phyloP scores from a whole-genome alignment of 2,797 vertebrate species.

The Natrix natrix region DNA sequence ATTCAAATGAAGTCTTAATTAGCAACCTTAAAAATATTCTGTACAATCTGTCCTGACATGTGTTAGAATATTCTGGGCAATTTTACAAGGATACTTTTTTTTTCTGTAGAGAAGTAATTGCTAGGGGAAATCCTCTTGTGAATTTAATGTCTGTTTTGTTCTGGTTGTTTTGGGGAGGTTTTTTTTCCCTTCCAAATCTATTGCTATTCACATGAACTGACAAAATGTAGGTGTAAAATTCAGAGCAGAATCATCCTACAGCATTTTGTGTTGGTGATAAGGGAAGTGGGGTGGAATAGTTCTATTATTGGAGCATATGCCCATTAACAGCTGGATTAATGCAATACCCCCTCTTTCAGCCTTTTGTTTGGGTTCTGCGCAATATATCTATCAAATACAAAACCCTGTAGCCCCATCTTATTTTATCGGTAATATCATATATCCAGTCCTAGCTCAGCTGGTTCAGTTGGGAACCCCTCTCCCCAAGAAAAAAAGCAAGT shows the following conservation, averaged over 20 bases:
- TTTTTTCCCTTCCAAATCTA: background rate
- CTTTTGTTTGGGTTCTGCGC: background rate
- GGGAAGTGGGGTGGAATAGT: background rate
- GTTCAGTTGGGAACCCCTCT: background rate
- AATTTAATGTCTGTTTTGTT: background rate
- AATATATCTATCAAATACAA: background rate
- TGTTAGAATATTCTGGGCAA: background rate
- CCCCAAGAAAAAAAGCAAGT: background rate
- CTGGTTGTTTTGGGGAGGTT: background rate
- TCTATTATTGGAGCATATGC: background rate
- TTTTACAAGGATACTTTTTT: background rate
- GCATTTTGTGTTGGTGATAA: too few species aligned
- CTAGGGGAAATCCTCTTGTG: background rate
- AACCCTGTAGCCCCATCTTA: background rate
- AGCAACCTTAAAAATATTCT: background rate
- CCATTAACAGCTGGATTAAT: conserved; percentile 14
- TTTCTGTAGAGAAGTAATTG: background rate
- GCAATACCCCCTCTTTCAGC: background rate
- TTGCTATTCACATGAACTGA: background rate
- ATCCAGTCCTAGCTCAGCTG: conserved; percentile 6
- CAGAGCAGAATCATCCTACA: background rate
- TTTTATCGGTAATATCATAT: background rate
- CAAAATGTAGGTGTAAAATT: too few species aligned
- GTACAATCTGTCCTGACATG: background rate
- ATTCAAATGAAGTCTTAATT: background rate